Percentiles rank a stretch among this genome's conserved stretches.
Conservation (phyloP, 2,113 vertebrate genomes). For the Marcusenius ussheri region DNA sequence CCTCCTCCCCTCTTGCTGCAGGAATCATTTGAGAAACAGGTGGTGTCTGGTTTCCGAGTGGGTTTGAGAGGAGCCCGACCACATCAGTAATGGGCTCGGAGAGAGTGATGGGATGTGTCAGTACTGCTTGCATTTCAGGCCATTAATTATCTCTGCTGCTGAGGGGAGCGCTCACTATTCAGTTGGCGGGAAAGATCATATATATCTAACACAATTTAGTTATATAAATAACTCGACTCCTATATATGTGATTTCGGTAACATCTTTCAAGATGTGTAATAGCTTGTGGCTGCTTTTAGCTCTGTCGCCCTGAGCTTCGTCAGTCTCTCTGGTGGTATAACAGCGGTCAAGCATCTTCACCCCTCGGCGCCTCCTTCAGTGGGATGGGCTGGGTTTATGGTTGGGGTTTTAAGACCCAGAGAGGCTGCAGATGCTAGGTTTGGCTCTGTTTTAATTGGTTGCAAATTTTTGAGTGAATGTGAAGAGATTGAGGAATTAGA, state of each 20-base stretch:
- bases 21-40: constrained; percentile 33
- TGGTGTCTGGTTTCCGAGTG: constrained; percentile 21
- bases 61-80: background rate
- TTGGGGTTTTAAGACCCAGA: background rate
- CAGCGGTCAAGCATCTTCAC: background rate
- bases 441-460: background rate
- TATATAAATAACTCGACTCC: background rate
- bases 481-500: background rate
- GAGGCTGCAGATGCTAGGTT: background rate
- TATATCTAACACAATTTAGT: background rate
- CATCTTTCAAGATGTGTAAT: constrained; percentile 6
- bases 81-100: constrained; percentile 3
- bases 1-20: constrained; percentile 25
- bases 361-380: background rate
- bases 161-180: background rate
- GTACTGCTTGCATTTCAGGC: background rate
- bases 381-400: background rate
- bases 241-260: background rate
- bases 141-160: constrained; percentile 15
- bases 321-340: background rate
- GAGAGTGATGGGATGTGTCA: background rate
- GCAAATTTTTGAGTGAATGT: constrained; percentile 11
- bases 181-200: background rate
- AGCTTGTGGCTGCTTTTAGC: constrained; percentile 5
- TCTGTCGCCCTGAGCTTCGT: background rate